Evolutionary conservation across 2,888 invertebrate species (phyloP).

Genomic region (Hermaeophaga mercurialis): DNA sequence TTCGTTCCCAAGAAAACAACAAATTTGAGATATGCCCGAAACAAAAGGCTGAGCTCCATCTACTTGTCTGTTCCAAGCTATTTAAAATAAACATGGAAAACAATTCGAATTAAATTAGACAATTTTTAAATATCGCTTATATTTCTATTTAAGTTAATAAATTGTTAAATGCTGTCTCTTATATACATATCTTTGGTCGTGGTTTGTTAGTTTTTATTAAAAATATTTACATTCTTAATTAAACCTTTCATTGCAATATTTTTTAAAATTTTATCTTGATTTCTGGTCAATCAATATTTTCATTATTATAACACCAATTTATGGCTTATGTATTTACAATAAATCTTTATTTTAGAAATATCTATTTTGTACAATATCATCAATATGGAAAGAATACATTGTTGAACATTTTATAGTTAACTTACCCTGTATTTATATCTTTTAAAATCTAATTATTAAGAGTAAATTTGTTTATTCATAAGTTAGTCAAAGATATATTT

Average conservation of each 20-base stretch:
- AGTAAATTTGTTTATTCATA: not conserved
- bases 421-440: conserved; percentile 20
- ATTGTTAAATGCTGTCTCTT: too few species aligned
- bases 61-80: too few species aligned
- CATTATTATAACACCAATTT: not conserved
- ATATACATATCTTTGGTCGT: too few species aligned
- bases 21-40: too few species aligned
- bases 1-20: too few species aligned
- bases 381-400: conserved; percentile 8
- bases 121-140: too few species aligned
- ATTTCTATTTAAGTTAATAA: too few species aligned
- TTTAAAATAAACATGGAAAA: too few species aligned
- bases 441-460: not conserved
- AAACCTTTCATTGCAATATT: not conserved
- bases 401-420: conserved; percentile 5
- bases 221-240: too few species aligned
- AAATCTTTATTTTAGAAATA: not conserved
- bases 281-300: not conserved
- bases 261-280: not conserved
- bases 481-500: not conserved
- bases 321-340: not conserved
- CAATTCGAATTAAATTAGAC: too few species aligned
- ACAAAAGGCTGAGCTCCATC: too few species aligned
- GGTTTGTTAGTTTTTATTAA: too few species aligned
- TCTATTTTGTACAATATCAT: conserved; percentile 6